These are phyloP conservation scores for Thereva nobilitata DNA, from an alignment of 2,888 invertebrate species.

Conservation along the genomic window DNA sequence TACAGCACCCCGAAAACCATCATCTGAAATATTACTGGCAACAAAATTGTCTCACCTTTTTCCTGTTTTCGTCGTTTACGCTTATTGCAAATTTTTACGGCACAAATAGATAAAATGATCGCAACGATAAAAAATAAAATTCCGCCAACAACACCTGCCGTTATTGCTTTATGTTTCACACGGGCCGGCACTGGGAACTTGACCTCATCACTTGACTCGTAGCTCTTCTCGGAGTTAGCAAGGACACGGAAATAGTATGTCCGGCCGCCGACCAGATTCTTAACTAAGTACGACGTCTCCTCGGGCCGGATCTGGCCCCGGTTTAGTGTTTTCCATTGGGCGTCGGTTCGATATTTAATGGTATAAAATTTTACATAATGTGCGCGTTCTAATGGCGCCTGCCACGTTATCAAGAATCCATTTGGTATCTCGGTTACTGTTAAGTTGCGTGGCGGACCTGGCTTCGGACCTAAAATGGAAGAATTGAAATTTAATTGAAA, in stretches of 20 bases:
- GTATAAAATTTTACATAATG: conserved; percentile 86
- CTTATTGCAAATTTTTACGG: conserved; percentile 97
- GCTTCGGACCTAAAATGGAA: conserved; percentile 75
- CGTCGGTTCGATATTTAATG: conserved; percentile 89
- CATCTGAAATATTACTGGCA: conserved; percentile 23
- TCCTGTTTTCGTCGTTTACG: conserved; percentile 95
- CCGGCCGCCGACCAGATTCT: conserved; percentile 87
- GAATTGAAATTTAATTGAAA: neutral
- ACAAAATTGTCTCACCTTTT: conserved; percentile 74
- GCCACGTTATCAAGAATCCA: conserved; percentile 90
- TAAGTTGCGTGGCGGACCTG: conserved; percentile 87
- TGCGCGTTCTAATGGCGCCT: conserved; percentile 78
- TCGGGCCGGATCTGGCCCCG: conserved; percentile 86
- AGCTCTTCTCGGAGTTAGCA: conserved; percentile 84
- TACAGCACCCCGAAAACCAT: conserved; percentile 46
- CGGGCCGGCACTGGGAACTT: conserved; percentile 88
- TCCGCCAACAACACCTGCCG: conserved; percentile 95
- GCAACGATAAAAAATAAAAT: conserved; percentile 97
- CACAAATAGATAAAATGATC: conserved; percentile 95
- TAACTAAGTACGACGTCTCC: conserved; percentile 89
- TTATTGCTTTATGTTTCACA: conserved; percentile 93
- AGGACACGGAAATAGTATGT: conserved; percentile 91
- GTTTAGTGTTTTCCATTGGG: conserved; percentile 86
- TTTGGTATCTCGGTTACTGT: conserved; percentile 87
- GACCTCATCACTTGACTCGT: conserved; percentile 85